These are phyloP conservation scores for Thermophis baileyi DNA, from an alignment of 2,113 vertebrate species.

Conservation along the genomic window DNA sequence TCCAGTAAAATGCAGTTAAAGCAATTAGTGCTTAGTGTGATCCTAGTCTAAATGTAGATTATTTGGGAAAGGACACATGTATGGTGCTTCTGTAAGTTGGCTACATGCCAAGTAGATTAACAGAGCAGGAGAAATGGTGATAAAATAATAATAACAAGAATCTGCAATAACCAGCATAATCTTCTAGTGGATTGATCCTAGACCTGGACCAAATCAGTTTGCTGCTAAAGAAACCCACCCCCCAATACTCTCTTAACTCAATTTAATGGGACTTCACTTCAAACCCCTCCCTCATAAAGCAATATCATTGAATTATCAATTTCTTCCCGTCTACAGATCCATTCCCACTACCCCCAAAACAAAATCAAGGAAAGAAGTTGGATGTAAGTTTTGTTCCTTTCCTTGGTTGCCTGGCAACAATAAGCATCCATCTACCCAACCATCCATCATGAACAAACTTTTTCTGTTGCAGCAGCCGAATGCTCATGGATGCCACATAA, in stretches of 20 bases:
- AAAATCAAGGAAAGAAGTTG: not conserved
- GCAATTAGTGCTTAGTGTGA: not conserved
- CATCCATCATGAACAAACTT: slow-evolving; percentile 19
- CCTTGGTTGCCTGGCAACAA: not conserved
- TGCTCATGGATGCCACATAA: not conserved
- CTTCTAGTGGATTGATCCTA: not conserved
- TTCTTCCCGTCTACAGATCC: not conserved
- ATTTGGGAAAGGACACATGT: not conserved
- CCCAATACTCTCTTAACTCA: not conserved
- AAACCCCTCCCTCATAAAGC: not conserved
- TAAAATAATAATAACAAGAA: not conserved
- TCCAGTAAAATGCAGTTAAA: not conserved
- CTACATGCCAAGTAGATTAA: not conserved
- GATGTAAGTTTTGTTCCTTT: not conserved
- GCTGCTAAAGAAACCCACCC: not conserved
- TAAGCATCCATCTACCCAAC: not conserved
- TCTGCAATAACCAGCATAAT: not conserved
- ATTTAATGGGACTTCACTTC: not conserved
- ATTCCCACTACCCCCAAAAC: not conserved
- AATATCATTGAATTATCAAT: not conserved
- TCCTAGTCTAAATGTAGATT: not conserved
- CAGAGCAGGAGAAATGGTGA: not conserved
- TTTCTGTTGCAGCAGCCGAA: not conserved
- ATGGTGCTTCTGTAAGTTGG: not conserved
- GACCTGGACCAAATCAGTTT: not conserved